phyloP scores from a whole-genome alignment of 2,113 vertebrate species.

The Agelaius phoeniceus region DNA sequence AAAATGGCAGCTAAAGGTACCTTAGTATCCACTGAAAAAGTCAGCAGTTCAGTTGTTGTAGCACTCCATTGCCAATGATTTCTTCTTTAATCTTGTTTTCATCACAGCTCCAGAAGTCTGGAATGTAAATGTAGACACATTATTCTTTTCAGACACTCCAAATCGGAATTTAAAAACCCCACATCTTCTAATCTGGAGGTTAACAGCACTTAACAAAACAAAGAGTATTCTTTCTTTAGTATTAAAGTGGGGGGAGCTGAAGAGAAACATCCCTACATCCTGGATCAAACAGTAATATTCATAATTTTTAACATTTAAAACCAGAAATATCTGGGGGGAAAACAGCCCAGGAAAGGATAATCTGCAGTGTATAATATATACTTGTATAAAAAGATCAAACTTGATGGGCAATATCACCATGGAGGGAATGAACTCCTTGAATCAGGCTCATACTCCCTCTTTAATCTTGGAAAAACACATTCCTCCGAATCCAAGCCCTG shows the following conservation, averaged over 20 bases:
- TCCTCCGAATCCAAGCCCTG: not conserved
- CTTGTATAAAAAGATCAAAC: not conserved
- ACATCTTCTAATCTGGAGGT: not conserved
- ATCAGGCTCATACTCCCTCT: not conserved
- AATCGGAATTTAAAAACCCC: not conserved
- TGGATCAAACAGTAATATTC: not conserved
- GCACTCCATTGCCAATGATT: not conserved
- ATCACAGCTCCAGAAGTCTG: not conserved
- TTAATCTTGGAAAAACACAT: not conserved
- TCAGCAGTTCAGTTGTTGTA: not conserved
- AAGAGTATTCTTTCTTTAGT: not conserved
- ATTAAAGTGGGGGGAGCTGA: not conserved
- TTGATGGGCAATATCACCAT: not conserved
- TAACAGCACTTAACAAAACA: not conserved
- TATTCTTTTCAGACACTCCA: not conserved
- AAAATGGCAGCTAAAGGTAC: not conserved
- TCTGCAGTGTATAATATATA: not conserved
- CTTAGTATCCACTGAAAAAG: not conserved
- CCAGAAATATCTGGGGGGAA: rapidly evolving
- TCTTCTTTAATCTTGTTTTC: not conserved
- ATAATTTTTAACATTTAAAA: not conserved
- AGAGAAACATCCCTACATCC: not conserved
- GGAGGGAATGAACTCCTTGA: not conserved
- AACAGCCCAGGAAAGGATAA: not conserved
- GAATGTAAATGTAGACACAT: not conserved